Percentiles rank a stretch among this genome's conserved stretches.
phyloP scores from a whole-genome alignment of 2,797 vertebrate species.

The Cyclopterus lumpus region DNA sequence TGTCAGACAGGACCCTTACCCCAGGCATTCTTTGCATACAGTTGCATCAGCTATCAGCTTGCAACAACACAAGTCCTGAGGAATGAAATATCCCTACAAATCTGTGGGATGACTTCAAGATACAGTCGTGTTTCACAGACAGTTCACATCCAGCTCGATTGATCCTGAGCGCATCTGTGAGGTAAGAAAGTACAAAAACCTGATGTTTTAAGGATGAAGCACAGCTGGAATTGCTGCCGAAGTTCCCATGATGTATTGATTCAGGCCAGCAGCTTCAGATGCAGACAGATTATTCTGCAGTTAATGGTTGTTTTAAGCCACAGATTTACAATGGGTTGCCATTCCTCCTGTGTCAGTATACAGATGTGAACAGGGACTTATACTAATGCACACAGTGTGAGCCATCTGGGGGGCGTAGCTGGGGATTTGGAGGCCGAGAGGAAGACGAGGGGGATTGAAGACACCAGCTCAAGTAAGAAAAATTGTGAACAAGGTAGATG shows the following conservation, averaged over 20 bases:
- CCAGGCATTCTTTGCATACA: background rate
- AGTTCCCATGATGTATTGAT: slow-evolving; percentile 60
- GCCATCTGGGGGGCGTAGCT: slow-evolving; percentile 62
- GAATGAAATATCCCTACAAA: background rate
- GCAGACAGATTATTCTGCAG: slow-evolving; percentile 66
- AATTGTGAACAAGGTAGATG: slow-evolving; percentile 16
- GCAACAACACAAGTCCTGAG: background rate
- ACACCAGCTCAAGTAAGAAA: slow-evolving; percentile 14
- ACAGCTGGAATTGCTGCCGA: background rate
- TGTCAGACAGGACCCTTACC: background rate
- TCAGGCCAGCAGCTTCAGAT: slow-evolving; percentile 29
- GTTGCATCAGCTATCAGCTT: background rate
- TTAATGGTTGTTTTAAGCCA: slow-evolving; percentile 69
- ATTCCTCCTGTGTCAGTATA: slow-evolving; percentile 64
- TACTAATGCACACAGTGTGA: slow-evolving; percentile 69
- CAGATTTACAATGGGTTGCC: slow-evolving; percentile 77
- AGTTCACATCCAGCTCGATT: background rate
- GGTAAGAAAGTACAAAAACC: background rate
- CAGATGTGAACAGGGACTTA: slow-evolving; percentile 73
- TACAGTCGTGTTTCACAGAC: background rate
- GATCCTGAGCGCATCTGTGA: slow-evolving; percentile 3
- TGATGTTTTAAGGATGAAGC: slow-evolving; percentile 30
- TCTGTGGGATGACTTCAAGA: background rate
- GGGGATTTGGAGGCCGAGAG: slow-evolving; percentile 48
- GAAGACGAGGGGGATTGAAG: slow-evolving; percentile 26